Evolutionary conservation across 1,140 invertebrate genomes (phyloP).

Genomic region (Drosophila bocki): DNA sequence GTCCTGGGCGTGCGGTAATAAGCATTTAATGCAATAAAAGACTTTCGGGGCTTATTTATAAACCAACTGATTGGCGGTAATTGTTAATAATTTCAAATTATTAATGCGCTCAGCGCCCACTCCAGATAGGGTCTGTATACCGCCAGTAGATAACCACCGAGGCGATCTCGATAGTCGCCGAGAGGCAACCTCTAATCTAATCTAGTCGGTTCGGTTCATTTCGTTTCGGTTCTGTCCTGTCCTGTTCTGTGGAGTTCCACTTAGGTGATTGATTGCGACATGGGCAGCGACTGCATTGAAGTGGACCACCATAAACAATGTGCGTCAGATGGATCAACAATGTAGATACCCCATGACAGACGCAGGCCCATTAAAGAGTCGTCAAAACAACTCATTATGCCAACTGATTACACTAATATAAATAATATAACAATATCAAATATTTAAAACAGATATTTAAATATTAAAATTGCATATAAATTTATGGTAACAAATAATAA

Average conservation of each 20-base stretch:
- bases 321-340: constrained; percentile 42
- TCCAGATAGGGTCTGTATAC: constrained; percentile 42
- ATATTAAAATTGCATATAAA: too few relatives aligned
- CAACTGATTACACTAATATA: neutral
- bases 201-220: constrained; percentile 18
- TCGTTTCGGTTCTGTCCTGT: constrained; percentile 7
- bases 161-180: constrained; percentile 27
- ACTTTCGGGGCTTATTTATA: constrained; percentile 43
- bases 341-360: constrained; percentile 15
- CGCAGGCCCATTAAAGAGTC: constrained; percentile 23
- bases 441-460: neutral
- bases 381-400: constrained; percentile 26
- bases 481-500: too few relatives aligned
- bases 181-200: constrained; percentile 44
- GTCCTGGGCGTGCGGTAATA: constrained; percentile 19
- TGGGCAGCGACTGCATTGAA: constrained; percentile 23
- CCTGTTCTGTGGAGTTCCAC: constrained; percentile 23
- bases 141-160: constrained; percentile 34
- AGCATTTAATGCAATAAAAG: constrained; percentile 45
- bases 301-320: constrained; percentile 32
- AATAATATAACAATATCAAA: too few relatives aligned
- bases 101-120: constrained; percentile 44
- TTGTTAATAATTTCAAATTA: constrained; percentile 75
- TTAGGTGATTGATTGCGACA: constrained; percentile 49
- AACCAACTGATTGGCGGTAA: constrained; percentile 62